Conservation (phyloP, 2,113 vertebrate genomes). For the Rhynchopsitta pachyrhyncha region DNA sequence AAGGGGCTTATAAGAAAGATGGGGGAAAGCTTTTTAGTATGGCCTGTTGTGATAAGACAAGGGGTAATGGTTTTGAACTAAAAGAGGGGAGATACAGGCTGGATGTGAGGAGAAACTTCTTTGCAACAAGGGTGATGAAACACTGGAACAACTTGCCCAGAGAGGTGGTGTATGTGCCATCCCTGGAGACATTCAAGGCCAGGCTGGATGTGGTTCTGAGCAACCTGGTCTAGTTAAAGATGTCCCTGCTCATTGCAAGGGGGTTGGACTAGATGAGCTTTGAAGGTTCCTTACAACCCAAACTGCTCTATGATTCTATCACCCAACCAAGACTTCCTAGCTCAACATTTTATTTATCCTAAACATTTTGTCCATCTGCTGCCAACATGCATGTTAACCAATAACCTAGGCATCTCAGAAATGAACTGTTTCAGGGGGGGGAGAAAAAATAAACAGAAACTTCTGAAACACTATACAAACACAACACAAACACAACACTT, state of each 20-base stretch:
- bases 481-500: background rate
- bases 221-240: background rate
- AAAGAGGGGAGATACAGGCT: background rate
- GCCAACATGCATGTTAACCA: background rate
- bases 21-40: background rate
- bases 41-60: fast-evolving
- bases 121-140: background rate
- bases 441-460: background rate
- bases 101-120: background rate
- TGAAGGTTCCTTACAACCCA: background rate
- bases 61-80: background rate
- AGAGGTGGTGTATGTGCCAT: background rate
- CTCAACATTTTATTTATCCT: background rate
- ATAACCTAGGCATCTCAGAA: background rate
- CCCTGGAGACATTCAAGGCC: background rate
- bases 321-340: background rate
- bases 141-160: background rate
- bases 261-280: background rate
- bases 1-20: background rate
- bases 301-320: background rate
- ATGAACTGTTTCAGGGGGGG: background rate
- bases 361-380: background rate
- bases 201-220: background rate
- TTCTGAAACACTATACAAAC: background rate
- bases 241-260: background rate